Base-by-base conservation (phyloP, 2,888 invertebrate genomes). In the Polyploca ridens region DNA sequence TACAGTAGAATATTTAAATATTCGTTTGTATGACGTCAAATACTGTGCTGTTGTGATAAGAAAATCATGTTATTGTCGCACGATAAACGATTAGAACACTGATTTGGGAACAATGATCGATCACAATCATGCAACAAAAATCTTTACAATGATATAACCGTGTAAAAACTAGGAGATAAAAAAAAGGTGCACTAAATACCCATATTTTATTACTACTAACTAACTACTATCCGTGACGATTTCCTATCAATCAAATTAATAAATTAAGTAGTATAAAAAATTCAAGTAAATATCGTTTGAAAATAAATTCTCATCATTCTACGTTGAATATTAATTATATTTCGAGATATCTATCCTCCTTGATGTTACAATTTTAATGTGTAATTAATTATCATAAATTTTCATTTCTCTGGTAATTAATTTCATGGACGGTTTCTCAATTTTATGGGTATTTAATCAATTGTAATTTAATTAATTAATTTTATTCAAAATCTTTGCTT, bases 71-170 rank as follows among this genome's bases (percentile, higher is more conserved):
- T 54, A 54, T 19, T 54, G 19, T 54, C 54, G 16, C 16, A 54
- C 54, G 54, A 54, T 54, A 19, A 54, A 54, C 54, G 54, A 54
- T 54, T 54, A 54, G 54, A 54, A 54, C 19, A 54, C 54, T 19
- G 19, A 19, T 54, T 54, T 19, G 1, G 54, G 8, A 16, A 49
- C 49, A 2, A 49, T 49, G 49, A 49, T 49, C 6, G 54, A 54
- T 54, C 7, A 19, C 19, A 19, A 54, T 54, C 54, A 54, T 5
- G 19, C 7, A 46, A 46, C n/a, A 19, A 10, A 16, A 14, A 38
- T 41, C 13, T 13, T 13, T 7, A 41, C 13, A 41, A 41, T 38
- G 10, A 13, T 6, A 41, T 13, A 41, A 13, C 13, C 7, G 6
- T 11, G 7, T 7, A 0, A 38, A 41, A 41, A 41, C 13, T 13